These are phyloP conservation scores for Dicranocentrus wangi DNA, from an alignment of 2,888 invertebrate genomes.

Conservation along the genomic window DNA sequence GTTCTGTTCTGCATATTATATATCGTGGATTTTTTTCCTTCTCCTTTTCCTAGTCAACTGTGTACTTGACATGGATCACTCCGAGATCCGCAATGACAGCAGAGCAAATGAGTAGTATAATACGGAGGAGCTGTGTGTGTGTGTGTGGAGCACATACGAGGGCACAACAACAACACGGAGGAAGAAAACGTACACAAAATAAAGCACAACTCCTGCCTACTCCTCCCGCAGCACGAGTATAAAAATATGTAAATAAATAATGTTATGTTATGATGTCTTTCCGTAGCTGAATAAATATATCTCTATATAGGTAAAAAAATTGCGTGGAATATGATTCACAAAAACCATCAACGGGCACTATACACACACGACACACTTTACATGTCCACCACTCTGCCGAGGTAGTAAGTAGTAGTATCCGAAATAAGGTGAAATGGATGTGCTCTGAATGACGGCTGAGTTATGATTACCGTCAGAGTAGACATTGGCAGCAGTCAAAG, in stretches of 20 bases:
- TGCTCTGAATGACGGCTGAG: neutral
- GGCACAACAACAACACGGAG: no score
- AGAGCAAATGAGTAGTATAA: neutral
- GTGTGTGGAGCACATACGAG: no score
- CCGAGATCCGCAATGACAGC: neutral
- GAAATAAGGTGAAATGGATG: neutral
- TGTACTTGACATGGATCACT: constrained; percentile 15
- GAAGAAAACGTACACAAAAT: neutral
- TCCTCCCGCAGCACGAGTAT: no score
- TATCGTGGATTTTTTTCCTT: neutral
- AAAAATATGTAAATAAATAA: constrained; percentile 13
- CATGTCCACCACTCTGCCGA: no score
- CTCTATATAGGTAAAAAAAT: neutral
- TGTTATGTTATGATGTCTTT: no score
- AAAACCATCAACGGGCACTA: no score
- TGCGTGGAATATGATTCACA: constrained; percentile 14
- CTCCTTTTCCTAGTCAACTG: neutral
- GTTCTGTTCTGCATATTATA: constrained; percentile 12
- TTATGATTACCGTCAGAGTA: neutral
- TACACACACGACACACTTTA: neutral
- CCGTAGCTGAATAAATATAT: neutral
- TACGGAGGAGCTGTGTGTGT: no score
- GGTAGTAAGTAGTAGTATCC: no score
- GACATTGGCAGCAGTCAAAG: constrained; percentile 48
- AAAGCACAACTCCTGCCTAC: no score